Conservation (phyloP, 2,888 invertebrate genomes). For the Scaptomyza caliginosa region DNA sequence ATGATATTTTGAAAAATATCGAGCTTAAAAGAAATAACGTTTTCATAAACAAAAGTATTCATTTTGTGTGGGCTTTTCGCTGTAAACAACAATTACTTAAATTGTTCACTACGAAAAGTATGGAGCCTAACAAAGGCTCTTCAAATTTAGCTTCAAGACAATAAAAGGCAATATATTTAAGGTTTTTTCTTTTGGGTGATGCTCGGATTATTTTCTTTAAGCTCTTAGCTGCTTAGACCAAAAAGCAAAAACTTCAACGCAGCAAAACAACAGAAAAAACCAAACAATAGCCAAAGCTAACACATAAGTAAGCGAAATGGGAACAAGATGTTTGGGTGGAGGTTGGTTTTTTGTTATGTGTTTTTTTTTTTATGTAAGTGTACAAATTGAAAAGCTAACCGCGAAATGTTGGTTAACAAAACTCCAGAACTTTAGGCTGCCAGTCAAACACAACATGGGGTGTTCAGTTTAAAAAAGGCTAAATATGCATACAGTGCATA, state of each 20-base stretch:
- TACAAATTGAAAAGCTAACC: slow-evolving; percentile 50
- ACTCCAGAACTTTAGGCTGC: slow-evolving; percentile 7
- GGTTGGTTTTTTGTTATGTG: neutral
- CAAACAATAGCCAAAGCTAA: slow-evolving; percentile 22
- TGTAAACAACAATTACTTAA: neutral
- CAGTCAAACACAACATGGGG: slow-evolving; percentile 1
- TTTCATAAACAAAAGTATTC: neutral
- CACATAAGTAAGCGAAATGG: neutral
- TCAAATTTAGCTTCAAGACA: neutral
- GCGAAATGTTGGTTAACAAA: slow-evolving; percentile 45
- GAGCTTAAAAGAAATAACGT: too few relatives aligned
- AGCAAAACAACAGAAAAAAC: slow-evolving; percentile 3
- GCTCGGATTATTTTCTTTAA: slow-evolving; percentile 16
- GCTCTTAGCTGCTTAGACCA: slow-evolving; percentile 8
- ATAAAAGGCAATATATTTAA: slow-evolving; percentile 6
- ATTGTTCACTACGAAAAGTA: neutral
- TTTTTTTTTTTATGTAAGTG: slow-evolving; percentile 6
- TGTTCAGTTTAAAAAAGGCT: neutral
- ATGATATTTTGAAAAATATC: too few relatives aligned
- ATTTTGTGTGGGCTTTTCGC: neutral
- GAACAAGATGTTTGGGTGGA: neutral
- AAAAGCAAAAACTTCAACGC: slow-evolving; percentile 5
- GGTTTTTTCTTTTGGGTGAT: slow-evolving; percentile 3
- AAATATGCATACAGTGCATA: slow-evolving; percentile 19
- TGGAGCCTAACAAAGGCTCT: neutral